Base-by-base conservation (phyloP, 2,797 vertebrate genomes). In the Diplodus sargus region DNA sequence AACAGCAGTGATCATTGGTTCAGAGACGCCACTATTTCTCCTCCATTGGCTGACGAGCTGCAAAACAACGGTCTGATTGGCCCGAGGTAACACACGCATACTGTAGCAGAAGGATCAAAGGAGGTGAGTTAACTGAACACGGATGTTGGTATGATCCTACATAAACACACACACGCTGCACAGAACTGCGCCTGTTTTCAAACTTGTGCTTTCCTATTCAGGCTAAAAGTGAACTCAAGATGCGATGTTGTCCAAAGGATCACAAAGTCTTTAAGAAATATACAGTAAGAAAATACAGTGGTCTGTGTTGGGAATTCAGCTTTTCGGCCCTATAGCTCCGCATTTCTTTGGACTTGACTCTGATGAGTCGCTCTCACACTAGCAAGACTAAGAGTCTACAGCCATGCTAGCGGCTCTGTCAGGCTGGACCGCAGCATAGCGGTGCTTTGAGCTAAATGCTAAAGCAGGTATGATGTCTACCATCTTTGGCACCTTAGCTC, bases 1-100 rank as follows among this genome's bases (percentile, higher is more conserved):
- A 82, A 85, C 79, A 85, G 60, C 56, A 0, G 18, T 3, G 30
- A 65, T 74, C 74, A 91, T 91, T 89, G 90, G 90, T 65, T 85
- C 18, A 5, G 12, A 23, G 23, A 60, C 1, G 1, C 34, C 54
- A 63, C 84, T 81, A 64, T 79, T 66, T n/a, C 60, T 15, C 30
- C 4, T 0, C 34, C 48, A 90, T 90, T 86, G 90, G 90, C 73
- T 42, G 66, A 59, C 1, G 2, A 0, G 17, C 64, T 63, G 42
- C 54, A 84, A 83, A 83, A 85, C 79, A 84, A 68, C 16, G 8
- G 1, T 43, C 30, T 48, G 74, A 86, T 88, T 89, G 85, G 90
- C 49, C 52, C 0, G 0, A 10, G 47, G 51, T 13, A 48, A 72
- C 70, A 78, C 63, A 85, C 72, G 65, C 78, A 62, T 58, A 52